phyloP scores from a whole-genome alignment of 1,140 invertebrate species.

The Drosophila lacertosa region DNA sequence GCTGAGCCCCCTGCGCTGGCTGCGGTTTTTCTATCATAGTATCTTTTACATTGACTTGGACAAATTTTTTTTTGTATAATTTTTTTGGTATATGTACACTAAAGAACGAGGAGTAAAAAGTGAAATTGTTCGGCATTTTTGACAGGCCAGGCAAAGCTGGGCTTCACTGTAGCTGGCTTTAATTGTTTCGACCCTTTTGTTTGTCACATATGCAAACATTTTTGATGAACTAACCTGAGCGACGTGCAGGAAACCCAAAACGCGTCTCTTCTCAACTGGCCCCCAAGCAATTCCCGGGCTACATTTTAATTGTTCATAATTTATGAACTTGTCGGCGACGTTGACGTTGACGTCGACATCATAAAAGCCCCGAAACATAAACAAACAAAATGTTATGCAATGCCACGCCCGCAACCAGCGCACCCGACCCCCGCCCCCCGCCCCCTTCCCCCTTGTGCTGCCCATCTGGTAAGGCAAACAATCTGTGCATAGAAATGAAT shows the following conservation, averaged over 20 bases:
- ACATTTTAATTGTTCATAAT: slow-evolving; percentile 52
- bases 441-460: neutral
- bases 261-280: too few species aligned
- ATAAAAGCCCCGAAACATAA: slow-evolving; percentile 48
- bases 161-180: slow-evolving; percentile 6
- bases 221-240: slow-evolving; percentile 21
- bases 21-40: neutral
- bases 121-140: neutral
- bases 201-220: slow-evolving; percentile 47
- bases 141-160: slow-evolving; percentile 16
- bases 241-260: slow-evolving; percentile 4
- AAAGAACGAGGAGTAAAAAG: slow-evolving; percentile 6
- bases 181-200: slow-evolving; percentile 12
- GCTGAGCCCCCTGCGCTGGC: neutral
- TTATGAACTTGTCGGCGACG: slow-evolving; percentile 42
- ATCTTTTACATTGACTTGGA: neutral
- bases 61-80: neutral
- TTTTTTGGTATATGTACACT: neutral
- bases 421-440: neutral
- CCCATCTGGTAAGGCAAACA: slow-evolving; percentile 34
- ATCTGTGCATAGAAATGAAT: slow-evolving; percentile 50
- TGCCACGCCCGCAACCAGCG: slow-evolving; percentile 13
- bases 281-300: slow-evolving; percentile 10
- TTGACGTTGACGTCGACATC: slow-evolving; percentile 26
- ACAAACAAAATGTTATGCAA: slow-evolving; percentile 47